Evolutionary conservation across 2,797 vertebrate species (phyloP).

Genomic region (Sebastes paucispinis): DNA sequence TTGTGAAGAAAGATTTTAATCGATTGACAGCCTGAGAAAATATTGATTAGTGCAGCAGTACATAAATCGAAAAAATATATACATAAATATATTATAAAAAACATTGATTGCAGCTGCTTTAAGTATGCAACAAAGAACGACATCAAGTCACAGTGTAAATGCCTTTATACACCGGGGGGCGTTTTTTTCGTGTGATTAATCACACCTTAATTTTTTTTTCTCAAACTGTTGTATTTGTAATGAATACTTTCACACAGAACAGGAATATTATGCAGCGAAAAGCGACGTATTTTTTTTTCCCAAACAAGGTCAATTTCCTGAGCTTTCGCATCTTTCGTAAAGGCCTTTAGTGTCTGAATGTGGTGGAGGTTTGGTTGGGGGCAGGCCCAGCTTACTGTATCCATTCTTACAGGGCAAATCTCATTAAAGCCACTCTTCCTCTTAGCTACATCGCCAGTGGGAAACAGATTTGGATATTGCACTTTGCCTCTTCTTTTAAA

Average conservation of each 20-base stretch:
- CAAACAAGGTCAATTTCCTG: no score
- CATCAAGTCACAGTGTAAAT: neutral
- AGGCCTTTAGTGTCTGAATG: neutral
- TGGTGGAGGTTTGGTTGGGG: neutral
- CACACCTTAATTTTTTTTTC: no score
- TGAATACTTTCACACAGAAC: no score
- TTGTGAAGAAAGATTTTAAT: neutral
- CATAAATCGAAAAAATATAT: neutral
- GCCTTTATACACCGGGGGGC: neutral
- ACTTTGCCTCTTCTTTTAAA: slow-evolving; percentile 63
- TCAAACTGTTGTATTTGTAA: no score
- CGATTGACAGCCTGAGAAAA: neutral
- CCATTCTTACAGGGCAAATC: slow-evolving; percentile 59
- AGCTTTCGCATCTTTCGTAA: neutral
- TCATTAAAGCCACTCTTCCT: slow-evolving; percentile 66
- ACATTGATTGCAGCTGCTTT: neutral
- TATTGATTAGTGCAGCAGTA: neutral
- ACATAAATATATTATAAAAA: neutral
- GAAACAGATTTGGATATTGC: slow-evolving; percentile 73
- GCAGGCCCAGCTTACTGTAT: slow-evolving; percentile 2
- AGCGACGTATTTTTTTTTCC: no score
- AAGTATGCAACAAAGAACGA: neutral
- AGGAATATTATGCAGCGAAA: no score
- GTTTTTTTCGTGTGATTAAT: no score
- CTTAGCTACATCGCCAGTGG: slow-evolving; percentile 54